phyloP scores from a whole-genome alignment of 2,113 vertebrate genomes.

The Marmota flaviventris region DNA sequence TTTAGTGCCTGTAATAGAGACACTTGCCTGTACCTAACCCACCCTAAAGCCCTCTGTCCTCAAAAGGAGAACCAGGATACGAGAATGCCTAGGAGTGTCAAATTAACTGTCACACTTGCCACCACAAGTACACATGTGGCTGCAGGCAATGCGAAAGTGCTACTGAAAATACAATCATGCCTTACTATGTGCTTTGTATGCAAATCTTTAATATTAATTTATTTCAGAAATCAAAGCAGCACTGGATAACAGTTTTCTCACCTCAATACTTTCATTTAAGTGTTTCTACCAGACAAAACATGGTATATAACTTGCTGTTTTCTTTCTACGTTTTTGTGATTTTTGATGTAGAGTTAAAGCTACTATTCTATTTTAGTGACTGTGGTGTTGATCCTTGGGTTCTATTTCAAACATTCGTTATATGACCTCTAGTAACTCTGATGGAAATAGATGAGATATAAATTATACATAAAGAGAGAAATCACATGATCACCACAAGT shows the following conservation, averaged over 20 bases:
- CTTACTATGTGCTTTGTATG: neutral
- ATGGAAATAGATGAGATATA: neutral
- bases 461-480: neutral
- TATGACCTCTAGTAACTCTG: neutral
- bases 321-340: neutral
- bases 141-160: neutral
- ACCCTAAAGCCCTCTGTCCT: neutral
- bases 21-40: neutral
- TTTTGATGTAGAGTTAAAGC: neutral
- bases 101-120: neutral
- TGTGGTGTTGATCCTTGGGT: neutral
- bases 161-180: neutral
- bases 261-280: neutral
- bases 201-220: neutral
- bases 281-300: neutral
- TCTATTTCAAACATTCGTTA: constrained; percentile 17
- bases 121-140: neutral
- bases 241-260: neutral
- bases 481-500: neutral
- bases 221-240: neutral
- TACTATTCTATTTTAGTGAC: too few species aligned
- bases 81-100: neutral
- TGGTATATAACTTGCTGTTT: neutral
- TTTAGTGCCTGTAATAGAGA: neutral
- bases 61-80: neutral